A percentile compares a stretch with the other conserved stretches of the same genome.
These are phyloP conservation scores for Acanthosepion pharaonis DNA, from an alignment of 2,888 invertebrate genomes.

Conservation along the genomic window DNA sequence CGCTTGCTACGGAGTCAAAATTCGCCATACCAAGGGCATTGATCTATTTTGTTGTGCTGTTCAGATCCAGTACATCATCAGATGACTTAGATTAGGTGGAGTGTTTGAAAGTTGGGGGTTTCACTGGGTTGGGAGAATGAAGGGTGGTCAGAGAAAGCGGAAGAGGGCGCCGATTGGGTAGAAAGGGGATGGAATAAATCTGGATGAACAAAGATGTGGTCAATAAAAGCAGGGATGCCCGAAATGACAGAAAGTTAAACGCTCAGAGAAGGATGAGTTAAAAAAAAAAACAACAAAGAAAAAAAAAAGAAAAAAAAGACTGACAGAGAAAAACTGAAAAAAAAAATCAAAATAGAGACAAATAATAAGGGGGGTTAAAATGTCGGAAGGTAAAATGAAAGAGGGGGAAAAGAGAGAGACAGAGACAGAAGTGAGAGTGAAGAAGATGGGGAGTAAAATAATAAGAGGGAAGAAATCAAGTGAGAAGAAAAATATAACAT, in stretches of 20 bases:
- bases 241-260: not conserved
- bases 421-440: not conserved
- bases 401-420: not conserved
- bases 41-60: not conserved
- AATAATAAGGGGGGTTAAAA: not conserved
- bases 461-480: no score
- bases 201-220: not conserved
- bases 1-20: not conserved
- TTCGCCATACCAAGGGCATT: not conserved
- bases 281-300: not conserved
- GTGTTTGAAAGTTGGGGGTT: not conserved
- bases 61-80: not conserved
- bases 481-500: no score
- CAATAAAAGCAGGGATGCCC: not conserved
- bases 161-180: not conserved
- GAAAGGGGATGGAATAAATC: not conserved
- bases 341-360: no score
- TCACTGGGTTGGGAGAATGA: not conserved
- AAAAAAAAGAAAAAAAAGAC: not conserved
- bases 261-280: not conserved
- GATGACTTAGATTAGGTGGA: not conserved
- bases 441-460: not conserved
- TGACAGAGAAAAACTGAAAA: not conserved
- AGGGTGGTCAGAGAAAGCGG: not conserved
- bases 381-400: not conserved